Evolutionary conservation across 2,113 vertebrate genomes (phyloP).

Genomic region (Donacobius atricapilla): DNA sequence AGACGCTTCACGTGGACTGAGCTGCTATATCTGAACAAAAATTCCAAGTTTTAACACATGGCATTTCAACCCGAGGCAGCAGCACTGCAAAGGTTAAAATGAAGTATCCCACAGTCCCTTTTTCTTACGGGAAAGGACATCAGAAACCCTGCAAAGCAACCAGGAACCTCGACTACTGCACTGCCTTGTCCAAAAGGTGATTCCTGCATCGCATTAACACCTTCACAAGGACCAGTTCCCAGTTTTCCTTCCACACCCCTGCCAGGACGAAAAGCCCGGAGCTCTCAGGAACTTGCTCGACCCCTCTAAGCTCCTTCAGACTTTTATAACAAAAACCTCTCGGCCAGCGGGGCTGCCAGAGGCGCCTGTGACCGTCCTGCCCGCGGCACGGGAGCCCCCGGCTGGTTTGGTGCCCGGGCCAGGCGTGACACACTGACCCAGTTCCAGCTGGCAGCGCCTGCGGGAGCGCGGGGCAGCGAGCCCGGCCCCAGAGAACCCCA

Average conservation of each 20-base stretch:
- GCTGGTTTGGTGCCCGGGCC: background rate
- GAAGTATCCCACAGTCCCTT: fast-evolving
- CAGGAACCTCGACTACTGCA: background rate
- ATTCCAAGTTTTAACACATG: fast-evolving
- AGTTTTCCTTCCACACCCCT: background rate
- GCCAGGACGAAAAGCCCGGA: background rate
- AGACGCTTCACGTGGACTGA: background rate
- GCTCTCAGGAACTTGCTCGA: background rate
- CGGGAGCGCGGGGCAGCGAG: too few species aligned
- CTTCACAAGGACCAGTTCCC: background rate
- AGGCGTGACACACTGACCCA: conserved; percentile 56
- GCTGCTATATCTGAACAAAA: background rate
- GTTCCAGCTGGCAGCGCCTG: background rate
- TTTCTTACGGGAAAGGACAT: fast-evolving
- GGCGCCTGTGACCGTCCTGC: background rate
- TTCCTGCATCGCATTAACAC: background rate
- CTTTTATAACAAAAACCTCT: fast-evolving
- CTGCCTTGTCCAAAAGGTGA: background rate
- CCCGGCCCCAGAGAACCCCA: too few species aligned
- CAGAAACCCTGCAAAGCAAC: background rate
- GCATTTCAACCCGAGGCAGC: background rate
- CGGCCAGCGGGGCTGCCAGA: fast-evolving
- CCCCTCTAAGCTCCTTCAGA: background rate
- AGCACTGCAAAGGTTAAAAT: background rate
- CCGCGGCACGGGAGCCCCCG: background rate